Conservation (phyloP, 2,888 invertebrate species). For the Microctonus aethiopoides region DNA sequence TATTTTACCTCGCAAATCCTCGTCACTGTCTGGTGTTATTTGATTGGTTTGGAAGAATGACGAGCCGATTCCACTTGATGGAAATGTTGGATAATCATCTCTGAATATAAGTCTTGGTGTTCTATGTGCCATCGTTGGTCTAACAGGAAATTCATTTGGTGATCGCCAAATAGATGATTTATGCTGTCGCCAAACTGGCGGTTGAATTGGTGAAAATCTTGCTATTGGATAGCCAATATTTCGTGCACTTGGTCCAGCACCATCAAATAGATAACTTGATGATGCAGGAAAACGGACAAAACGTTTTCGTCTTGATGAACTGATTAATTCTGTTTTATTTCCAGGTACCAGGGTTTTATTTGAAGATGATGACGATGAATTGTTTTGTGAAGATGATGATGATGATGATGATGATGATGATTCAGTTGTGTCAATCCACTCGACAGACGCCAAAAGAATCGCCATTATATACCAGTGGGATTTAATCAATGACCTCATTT, state of each 20-base stretch:
- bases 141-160: conserved; percentile 41
- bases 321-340: conserved; percentile 10
- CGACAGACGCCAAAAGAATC: conserved; percentile 43
- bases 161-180: conserved; percentile 61
- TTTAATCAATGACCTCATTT: conserved; percentile 58
- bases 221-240: conserved; percentile 42
- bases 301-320: conserved; percentile 42
- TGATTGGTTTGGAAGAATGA: conserved; percentile 63
- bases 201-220: conserved; percentile 49
- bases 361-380: conserved; percentile 4
- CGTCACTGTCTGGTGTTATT: conserved; percentile 58
- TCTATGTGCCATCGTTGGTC: conserved; percentile 63
- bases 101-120: conserved; percentile 63
- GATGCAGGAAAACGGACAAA: conserved; percentile 58
- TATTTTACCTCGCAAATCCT: conserved; percentile 59
- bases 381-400: neutral
- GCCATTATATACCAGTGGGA: conserved; percentile 57
- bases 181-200: conserved; percentile 59
- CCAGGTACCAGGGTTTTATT: neutral
- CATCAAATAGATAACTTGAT: conserved; percentile 53
- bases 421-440: conserved; percentile 31
- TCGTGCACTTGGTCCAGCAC: conserved; percentile 39
- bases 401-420: conserved; percentile 18
- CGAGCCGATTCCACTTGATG: conserved; percentile 50
- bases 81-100: conserved; percentile 59